Percentiles rank a stretch among this genome's conserved stretches.
These are phyloP conservation scores for Osmoderma eremita DNA, from an alignment of 2,888 invertebrate genomes.

Conservation along the genomic window DNA sequence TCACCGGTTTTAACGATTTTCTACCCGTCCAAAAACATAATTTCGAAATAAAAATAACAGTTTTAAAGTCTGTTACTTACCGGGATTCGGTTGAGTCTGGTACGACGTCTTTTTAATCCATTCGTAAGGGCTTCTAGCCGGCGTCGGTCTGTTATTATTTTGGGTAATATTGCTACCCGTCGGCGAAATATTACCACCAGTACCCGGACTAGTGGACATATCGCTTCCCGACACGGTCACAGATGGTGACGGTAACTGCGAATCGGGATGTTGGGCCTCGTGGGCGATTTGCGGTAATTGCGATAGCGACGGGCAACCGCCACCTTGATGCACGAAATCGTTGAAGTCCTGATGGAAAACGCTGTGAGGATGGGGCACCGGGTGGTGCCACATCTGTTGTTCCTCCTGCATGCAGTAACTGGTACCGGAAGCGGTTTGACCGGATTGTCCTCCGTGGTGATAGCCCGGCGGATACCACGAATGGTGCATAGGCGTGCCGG, in stretches of 20 bases:
- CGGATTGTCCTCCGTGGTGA: slow-evolving; percentile 62
- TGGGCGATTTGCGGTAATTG: slow-evolving; percentile 62
- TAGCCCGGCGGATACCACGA: slow-evolving; percentile 64
- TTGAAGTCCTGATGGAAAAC: slow-evolving; percentile 65
- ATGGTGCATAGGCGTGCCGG: slow-evolving; percentile 52
- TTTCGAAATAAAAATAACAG: no score
- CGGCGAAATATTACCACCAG: slow-evolving; percentile 60
- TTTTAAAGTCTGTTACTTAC: slow-evolving; percentile 70
- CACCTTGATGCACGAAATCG: slow-evolving; percentile 58
- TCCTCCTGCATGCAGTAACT: slow-evolving; percentile 61
- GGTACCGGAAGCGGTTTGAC: slow-evolving; percentile 53
- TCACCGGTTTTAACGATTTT: no score
- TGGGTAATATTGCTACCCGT: slow-evolving; percentile 49
- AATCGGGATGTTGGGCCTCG: slow-evolving; percentile 54
- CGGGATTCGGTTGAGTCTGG: slow-evolving; percentile 85
- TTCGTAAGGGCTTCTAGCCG: slow-evolving; percentile 84
- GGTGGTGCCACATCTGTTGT: slow-evolving; percentile 61
- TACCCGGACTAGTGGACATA: slow-evolving; percentile 68
- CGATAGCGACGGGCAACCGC: slow-evolving; percentile 61
- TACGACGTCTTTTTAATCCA: slow-evolving; percentile 94
- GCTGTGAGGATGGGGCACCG: slow-evolving; percentile 61
- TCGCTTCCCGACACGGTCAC: slow-evolving; percentile 71
- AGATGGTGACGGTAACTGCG: slow-evolving; percentile 68
- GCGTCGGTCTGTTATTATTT: slow-evolving; percentile 70
- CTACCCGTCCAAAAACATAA: no score